Evolutionary conservation across 2,797 vertebrate species (phyloP).

Genomic region (Macrochelys suwanniensis): DNA sequence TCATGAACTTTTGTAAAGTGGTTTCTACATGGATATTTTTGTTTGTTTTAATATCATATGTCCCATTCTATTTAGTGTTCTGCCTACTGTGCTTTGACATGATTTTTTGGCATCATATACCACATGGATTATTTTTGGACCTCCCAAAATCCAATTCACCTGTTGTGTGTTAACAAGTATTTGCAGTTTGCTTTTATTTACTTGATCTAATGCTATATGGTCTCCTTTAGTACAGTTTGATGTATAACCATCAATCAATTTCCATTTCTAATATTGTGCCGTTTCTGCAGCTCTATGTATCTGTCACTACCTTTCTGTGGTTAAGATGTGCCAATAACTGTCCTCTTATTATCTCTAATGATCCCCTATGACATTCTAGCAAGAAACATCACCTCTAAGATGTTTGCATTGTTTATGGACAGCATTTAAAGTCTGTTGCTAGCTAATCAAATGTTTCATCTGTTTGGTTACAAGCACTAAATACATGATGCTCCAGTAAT

Average conservation of each 20-base stretch:
- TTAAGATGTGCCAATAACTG: background rate
- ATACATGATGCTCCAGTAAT: background rate
- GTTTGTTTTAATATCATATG: background rate
- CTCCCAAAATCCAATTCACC: background rate
- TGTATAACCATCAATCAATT: background rate
- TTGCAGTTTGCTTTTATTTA: background rate
- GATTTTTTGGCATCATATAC: background rate
- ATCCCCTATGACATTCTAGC: background rate
- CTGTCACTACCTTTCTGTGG: background rate
- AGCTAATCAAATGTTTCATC: background rate
- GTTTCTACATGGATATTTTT: background rate
- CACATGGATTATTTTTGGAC: background rate
- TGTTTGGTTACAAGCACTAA: background rate
- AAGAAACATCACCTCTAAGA: fast-evolving
- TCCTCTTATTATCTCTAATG: background rate
- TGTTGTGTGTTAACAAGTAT: background rate
- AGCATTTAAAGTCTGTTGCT: background rate
- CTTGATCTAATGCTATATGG: background rate
- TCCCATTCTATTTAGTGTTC: background rate
- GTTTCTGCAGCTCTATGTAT: background rate
- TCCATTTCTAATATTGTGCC: background rate
- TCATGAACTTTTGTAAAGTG: background rate
- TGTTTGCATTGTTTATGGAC: fast-evolving
- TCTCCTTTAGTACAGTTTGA: background rate
- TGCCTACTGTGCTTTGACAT: background rate